Evolutionary conservation across 1,140 invertebrate genomes (phyloP).

Genomic region (Cherax quadricarinatus): DNA sequence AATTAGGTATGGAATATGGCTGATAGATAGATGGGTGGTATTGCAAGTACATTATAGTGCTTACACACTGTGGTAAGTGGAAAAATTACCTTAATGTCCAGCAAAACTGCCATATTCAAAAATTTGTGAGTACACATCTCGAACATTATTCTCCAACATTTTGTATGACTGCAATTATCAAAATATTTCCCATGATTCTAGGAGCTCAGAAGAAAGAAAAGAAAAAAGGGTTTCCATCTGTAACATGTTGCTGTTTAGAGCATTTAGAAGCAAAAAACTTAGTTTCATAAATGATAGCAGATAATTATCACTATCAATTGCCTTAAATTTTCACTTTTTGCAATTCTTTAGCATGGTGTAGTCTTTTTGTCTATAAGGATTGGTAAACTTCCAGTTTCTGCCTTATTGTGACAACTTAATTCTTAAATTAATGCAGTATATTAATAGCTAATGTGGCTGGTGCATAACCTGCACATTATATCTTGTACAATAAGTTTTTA

Average conservation of each 20-base stretch:
- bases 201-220: not conserved
- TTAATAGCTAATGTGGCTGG: not conserved
- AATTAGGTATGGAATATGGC: not conserved
- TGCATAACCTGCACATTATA: not conserved
- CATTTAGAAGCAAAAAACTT: not conserved
- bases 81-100: not conserved
- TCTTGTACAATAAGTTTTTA: not conserved
- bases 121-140: not conserved
- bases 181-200: conserved; percentile 1
- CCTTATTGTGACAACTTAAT: not conserved
- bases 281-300: conserved; percentile 15
- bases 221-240: not conserved
- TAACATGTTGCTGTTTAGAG: not conserved
- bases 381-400: conserved; percentile 23
- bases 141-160: not conserved
- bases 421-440: not conserved
- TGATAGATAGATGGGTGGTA: not conserved
- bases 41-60: not conserved
- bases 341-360: conserved; percentile 21
- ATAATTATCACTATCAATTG: conserved; percentile 31
- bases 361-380: conserved; percentile 27
- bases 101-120: not conserved
- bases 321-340: conserved; percentile 58
- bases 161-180: not conserved
- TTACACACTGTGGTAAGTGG: not conserved